These are phyloP conservation scores for Mus caroli DNA, from an alignment of 2,797 vertebrate genomes.

Conservation along the genomic window DNA sequence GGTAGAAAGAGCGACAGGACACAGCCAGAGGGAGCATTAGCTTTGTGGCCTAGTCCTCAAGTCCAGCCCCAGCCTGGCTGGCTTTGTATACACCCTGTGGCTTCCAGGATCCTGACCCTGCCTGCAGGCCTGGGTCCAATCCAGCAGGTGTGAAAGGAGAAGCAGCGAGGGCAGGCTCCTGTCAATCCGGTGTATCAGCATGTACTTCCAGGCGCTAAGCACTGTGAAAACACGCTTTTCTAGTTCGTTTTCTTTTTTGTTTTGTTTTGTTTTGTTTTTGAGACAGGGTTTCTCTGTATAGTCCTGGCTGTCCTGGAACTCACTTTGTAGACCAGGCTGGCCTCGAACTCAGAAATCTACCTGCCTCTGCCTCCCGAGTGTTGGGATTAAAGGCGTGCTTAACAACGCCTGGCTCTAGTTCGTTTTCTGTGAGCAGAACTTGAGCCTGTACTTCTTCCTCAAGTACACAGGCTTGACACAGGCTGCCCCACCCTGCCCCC, in stretches of 20 bases:
- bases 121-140: neutral
- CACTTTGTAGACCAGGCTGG: too few species aligned
- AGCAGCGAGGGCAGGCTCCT: neutral
- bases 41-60: accelerated
- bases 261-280: too few species aligned
- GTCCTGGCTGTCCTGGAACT: too few species aligned
- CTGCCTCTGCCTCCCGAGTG: too few species aligned
- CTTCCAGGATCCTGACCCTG: neutral
- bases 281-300: too few species aligned
- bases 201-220: neutral
- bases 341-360: too few species aligned
- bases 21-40: neutral
- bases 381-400: too few species aligned
- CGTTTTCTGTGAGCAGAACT: neutral
- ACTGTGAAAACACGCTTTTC: accelerated
- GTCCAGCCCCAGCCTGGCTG: too few species aligned
- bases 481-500: too few species aligned
- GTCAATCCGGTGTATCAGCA: accelerated
- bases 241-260: too few species aligned
- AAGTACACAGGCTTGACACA: too few species aligned
- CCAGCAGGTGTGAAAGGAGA: neutral
- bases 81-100: neutral
- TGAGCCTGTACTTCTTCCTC: accelerated
- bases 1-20: neutral
- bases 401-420: too few species aligned